Evolutionary conservation across 1,140 invertebrate species (phyloP), one percentile per base, ranked within the genome.

Genomic region (Akabosia matsudoensis): DNA sequence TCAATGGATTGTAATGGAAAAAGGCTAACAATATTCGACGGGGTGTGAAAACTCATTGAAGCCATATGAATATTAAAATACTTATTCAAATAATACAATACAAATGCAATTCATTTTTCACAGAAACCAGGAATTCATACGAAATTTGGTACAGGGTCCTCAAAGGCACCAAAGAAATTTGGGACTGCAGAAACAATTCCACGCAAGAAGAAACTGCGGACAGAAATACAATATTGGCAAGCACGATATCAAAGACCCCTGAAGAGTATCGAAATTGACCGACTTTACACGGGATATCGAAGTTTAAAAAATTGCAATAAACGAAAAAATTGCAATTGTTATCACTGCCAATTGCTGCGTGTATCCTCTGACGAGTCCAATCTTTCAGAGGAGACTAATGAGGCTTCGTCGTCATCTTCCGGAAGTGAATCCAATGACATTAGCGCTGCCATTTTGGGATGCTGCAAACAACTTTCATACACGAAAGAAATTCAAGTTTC

Each of bases 211-310:
- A 7, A 30, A 30, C 24, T 24, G 4, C 24, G 4, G 7, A 67
- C 28, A 10, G 61, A 67, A 22, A 28, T 67, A 3, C 3, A 67
- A 30, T 2, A 1, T 13, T 30, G 28, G 10, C 61, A 67, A n/a
- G 31, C 61, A 31, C 28, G 7, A n/a, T 22, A 30, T 67, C 22
- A 67, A 10, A 28, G 61, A 4, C 61, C 61, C 1, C 61, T 67
- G 3, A 67, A 67, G 1, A 67, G 61, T n/a, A n/a, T 67, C 31
- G 61, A 67, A 67, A 67, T 67, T 7, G 61, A 67, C 61, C 28
- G 31, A 10, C 22, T 67, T 4, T 67, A 67, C 61, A 67, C 28
- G 31, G 61, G 61, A 2, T 67, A 67, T 30, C 7, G 61, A 30
- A 31, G n/a, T 7, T 10, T 67, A 1, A 31, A 31, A 2, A 67